A percentile compares a stretch with the other conserved stretches of the same genome.
phyloP scores from a whole-genome alignment of 2,888 invertebrate species.

The Drosophila neotestacea region DNA sequence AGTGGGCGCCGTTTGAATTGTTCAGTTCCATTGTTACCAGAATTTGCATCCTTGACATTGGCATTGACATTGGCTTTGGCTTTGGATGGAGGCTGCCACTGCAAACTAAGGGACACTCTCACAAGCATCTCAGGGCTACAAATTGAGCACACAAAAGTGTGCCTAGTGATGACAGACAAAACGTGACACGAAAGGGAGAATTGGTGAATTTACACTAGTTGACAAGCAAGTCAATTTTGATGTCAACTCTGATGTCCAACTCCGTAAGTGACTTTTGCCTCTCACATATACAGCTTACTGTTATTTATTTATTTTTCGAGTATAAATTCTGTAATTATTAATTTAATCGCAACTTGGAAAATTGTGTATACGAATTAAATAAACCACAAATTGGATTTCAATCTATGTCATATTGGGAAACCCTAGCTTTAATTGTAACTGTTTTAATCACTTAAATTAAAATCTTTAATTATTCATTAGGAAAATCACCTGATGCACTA shows the following conservation, averaged over 20 bases:
- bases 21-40: slow-evolving; percentile 51
- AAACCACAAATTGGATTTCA: too few species aligned
- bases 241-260: too few species aligned
- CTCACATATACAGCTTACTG: too few species aligned
- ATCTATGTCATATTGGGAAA: neutral
- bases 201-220: neutral
- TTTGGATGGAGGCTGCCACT: slow-evolving; percentile 47
- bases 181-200: slow-evolving; percentile 1
- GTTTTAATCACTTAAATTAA: slow-evolving; percentile 2
- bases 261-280: too few species aligned
- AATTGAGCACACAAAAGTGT: slow-evolving; percentile 35
- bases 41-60: slow-evolving; percentile 74
- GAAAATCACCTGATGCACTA: neutral
- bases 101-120: slow-evolving; percentile 14
- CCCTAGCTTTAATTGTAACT: neutral
- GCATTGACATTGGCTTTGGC: slow-evolving; percentile 46
- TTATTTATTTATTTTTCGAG: too few species aligned
- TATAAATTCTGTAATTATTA: too few species aligned
- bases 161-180: slow-evolving; percentile 26
- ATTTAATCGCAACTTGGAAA: too few species aligned
- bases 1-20: slow-evolving; percentile 60
- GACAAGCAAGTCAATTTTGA: too few species aligned
- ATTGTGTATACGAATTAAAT: too few species aligned
- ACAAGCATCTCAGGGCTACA: slow-evolving; percentile 24
- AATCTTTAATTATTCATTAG: neutral